These are phyloP conservation scores for Cirrhinus mrigala DNA, from an alignment of 2,797 vertebrate genomes.

Conservation along the genomic window DNA sequence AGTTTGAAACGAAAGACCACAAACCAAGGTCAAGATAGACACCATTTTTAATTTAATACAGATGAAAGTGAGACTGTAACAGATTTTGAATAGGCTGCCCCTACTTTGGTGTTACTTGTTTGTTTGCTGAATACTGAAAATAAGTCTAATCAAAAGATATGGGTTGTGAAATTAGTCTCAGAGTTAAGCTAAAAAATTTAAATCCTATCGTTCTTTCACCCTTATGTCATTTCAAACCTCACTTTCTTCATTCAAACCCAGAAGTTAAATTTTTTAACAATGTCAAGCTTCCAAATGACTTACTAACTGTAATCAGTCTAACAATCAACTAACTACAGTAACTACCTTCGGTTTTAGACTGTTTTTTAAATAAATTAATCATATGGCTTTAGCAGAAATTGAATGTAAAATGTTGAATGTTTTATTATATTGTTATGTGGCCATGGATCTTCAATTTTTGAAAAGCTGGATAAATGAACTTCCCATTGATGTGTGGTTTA, in stretches of 20 bases:
- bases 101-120: background rate
- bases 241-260: background rate
- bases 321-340: background rate
- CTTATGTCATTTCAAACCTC: background rate
- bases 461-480: too few relatives aligned
- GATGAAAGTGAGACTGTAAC: slow-evolving; percentile 5
- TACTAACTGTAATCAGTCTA: background rate
- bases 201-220: background rate
- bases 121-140: slow-evolving; percentile 15
- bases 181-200: background rate
- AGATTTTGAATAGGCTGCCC: background rate
- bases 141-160: background rate
- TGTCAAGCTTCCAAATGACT: background rate
- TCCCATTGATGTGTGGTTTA: too few relatives aligned
- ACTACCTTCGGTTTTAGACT: background rate
- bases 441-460: too few relatives aligned
- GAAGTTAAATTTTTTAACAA: background rate
- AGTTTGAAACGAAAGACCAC: slow-evolving; percentile 63
- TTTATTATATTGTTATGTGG: too few relatives aligned
- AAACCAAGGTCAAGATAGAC: slow-evolving; percentile 2
- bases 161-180: too few relatives aligned
- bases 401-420: background rate
- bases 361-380: background rate
- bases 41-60: slow-evolving; percentile 10
- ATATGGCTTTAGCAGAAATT: background rate